Conservation (phyloP, 1,140 invertebrate species). For the Acromyrmex echinatior region DNA sequence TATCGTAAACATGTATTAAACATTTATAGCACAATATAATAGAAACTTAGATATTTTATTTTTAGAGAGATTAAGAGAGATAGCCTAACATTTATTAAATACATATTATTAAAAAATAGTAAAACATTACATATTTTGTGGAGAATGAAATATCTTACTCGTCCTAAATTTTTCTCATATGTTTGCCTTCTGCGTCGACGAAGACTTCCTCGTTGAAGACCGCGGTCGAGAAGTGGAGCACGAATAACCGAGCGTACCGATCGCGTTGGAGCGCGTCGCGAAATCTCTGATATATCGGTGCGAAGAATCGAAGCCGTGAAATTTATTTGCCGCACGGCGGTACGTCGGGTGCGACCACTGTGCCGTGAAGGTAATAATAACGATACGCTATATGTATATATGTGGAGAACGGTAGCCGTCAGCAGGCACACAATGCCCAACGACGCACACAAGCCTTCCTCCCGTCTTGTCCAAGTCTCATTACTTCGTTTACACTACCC, state of each 20-base stretch:
- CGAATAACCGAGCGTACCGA: constrained; percentile 47
- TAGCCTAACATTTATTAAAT: not conserved
- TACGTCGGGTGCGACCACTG: constrained; percentile 71
- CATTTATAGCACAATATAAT: not conserved
- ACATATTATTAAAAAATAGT: not conserved
- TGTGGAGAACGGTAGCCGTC: constrained; percentile 40
- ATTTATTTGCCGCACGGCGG: constrained; percentile 79
- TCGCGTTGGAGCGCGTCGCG: constrained; percentile 58
- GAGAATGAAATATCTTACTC: not conserved
- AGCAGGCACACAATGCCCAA: constrained; percentile 49
- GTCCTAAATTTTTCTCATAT: not conserved
- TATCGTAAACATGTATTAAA: not conserved
- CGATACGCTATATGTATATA: constrained; percentile 64
- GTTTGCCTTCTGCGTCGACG: not conserved
- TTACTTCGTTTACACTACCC: constrained; percentile 59
- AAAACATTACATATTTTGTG: not conserved
- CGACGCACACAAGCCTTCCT: constrained; percentile 27
- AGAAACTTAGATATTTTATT: not conserved
- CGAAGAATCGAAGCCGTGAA: constrained; percentile 77
- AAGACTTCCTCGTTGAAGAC: constrained; percentile 13
- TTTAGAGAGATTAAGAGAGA: not conserved
- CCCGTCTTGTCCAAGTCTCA: constrained; percentile 21
- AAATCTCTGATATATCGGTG: constrained; percentile 56
- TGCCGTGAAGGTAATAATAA: constrained; percentile 80
- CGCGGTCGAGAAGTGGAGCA: constrained; percentile 56